Base-by-base conservation (phyloP, 2,797 vertebrate species). In the Gobionotothen gibberifrons region DNA sequence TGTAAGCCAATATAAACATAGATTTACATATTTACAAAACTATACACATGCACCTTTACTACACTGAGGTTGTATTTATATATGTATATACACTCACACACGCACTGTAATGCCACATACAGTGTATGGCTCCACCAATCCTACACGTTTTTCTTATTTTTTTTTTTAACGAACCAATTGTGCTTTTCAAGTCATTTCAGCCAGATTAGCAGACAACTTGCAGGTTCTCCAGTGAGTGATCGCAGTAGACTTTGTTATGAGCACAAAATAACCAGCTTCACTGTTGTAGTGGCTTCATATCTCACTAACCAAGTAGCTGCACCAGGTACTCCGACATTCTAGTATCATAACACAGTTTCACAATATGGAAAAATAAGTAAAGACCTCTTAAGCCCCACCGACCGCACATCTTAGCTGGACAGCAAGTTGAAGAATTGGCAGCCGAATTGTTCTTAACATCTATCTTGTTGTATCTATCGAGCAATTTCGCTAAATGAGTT, bases 21-120 rank as follows among this genome's bases (percentile, higher is more conserved):
- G 85, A 91, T 93, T 90, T 94, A 94, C 93, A 93, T 93, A 94
- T 93, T 90, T 93, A 93, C 93, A 94, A 69, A 92, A 90, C 89
- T 94, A 92, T 94, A 92, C 90, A 93, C 93, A 94, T 94, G 92
- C 93, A 93, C 89, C 86, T 86, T 87, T 87, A 90, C 90, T 86
- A 92, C 89, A 90, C 59, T 62, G 64, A 91, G 80, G 46, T 86
- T 83, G 79, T 89, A 85, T 89, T 90, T 82, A 87, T 87, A 77
- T 81, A 83, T 88, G 74, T 87, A 85, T 84, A 83, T 84, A 79
- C 79, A 12, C 46, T 39, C 46, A 49, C 48, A 32, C 4, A 55
- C 15, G n/a, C 16, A 48, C 4, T 5, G 63, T 67, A 71, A 58
- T 62, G 75, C 88, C 87, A 89, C 79, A 78, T n/a, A 69, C 32